A percentile compares a stretch with the other conserved stretches of the same genome.
phyloP scores from a whole-genome alignment of 2,888 invertebrate species.

The Zeuzera pyrina region DNA sequence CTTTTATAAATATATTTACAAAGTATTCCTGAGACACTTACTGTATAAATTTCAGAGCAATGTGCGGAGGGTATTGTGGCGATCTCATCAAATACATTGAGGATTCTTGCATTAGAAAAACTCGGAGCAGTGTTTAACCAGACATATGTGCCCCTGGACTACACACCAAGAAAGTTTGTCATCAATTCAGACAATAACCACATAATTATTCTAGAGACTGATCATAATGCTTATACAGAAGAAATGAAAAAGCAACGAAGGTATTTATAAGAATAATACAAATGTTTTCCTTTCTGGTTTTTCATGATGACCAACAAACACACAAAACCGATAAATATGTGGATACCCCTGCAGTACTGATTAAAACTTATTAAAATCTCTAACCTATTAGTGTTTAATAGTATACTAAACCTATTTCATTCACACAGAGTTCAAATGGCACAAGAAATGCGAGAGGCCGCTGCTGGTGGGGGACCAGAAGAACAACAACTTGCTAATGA shows the following conservation, averaged over 20 bases:
- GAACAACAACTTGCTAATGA: conserved; percentile 96
- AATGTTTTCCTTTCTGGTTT: neutral
- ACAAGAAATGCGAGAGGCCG: conserved; percentile 98
- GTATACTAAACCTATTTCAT: neutral
- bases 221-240: conserved; percentile 98
- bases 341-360: conserved; percentile 67
- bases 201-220: conserved; percentile 94
- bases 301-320: conserved; percentile 57
- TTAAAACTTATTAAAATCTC: conserved; percentile 2
- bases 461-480: conserved; percentile 84
- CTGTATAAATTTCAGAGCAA: conserved; percentile 82
- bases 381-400: conserved; percentile 1
- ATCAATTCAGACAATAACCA: conserved; percentile 94
- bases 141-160: conserved; percentile 91
- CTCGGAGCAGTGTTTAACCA: conserved; percentile 99
- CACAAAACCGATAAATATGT: conserved; percentile 43
- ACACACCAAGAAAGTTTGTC: conserved; percentile 95
- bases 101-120: conserved; percentile 98
- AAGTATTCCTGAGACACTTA: neutral
- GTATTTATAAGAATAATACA: conserved; percentile 21
- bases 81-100: conserved; percentile 96
- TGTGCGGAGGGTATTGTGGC: conserved; percentile 99
- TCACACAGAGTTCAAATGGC: conserved; percentile 92
- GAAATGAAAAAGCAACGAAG: conserved; percentile 93
- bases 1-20: neutral